phyloP scores from a whole-genome alignment of 2,797 vertebrate species.

The Sparus aurata region DNA sequence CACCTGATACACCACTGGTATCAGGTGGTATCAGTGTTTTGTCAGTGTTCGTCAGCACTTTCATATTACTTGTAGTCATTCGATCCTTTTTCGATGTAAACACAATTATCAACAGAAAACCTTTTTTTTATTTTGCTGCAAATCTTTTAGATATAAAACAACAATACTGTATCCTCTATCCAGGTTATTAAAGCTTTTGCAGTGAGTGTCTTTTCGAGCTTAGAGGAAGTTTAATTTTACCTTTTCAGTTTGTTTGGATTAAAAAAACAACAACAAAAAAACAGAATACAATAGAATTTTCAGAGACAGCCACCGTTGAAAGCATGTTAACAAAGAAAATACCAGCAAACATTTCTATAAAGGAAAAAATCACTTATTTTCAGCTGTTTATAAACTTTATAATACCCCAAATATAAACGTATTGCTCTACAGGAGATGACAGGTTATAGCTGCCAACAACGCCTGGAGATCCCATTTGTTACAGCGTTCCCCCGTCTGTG shows the following conservation, averaged over 20 bases:
- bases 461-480: slow-evolving; percentile 19
- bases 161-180: slow-evolving; percentile 23
- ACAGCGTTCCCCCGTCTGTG: neutral
- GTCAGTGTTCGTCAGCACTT: no score
- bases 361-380: neutral
- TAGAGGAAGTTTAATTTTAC: slow-evolving; percentile 28
- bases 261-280: slow-evolving; percentile 36
- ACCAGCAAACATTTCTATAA: no score
- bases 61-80: no score
- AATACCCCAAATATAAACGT: neutral
- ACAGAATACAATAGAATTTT: slow-evolving; percentile 9
- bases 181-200: slow-evolving; percentile 40
- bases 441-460: slow-evolving; percentile 11
- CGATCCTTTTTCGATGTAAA: no score
- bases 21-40: no score
- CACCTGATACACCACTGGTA: no score
- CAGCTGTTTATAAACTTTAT: neutral
- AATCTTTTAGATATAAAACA: slow-evolving; percentile 25
- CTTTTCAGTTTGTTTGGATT: slow-evolving; percentile 37
- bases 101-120: neutral
- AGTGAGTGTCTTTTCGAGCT: neutral
- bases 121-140: slow-evolving; percentile 4
- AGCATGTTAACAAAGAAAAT: neutral
- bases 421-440: neutral
- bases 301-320: neutral